A percentile compares a stretch with the other conserved stretches of the same genome.
phyloP scores from a whole-genome alignment of 2,113 vertebrate genomes.

The Andinoacara biseriatus region DNA sequence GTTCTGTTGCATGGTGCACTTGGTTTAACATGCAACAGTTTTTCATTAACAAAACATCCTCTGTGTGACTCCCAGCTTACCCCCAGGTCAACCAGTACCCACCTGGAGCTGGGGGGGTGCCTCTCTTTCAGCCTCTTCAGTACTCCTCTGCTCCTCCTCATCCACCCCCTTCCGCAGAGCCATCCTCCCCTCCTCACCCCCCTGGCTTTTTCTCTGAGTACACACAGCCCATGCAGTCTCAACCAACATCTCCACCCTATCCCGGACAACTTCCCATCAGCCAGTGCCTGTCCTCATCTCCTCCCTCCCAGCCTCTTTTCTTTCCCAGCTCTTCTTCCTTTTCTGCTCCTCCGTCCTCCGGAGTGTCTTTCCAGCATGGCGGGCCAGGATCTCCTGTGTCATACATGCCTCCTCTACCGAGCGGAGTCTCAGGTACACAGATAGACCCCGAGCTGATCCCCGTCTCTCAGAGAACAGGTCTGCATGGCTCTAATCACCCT shows the following conservation, averaged over 20 bases:
- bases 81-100: slow-evolving; percentile 87
- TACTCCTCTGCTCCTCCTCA: slow-evolving; percentile 73
- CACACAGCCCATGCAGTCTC: slow-evolving; percentile 77
- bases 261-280: slow-evolving; percentile 72
- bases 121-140: slow-evolving; percentile 89
- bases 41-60: slow-evolving; percentile 66
- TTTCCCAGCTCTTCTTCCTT: slow-evolving; percentile 58
- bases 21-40: slow-evolving; percentile 13
- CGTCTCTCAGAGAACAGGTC: slow-evolving; percentile 91
- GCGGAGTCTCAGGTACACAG: slow-evolving; percentile 95
- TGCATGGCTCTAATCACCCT: slow-evolving; percentile 78
- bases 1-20: slow-evolving; percentile 41
- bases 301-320: slow-evolving; percentile 74
- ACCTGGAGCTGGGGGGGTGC: slow-evolving; percentile 84
- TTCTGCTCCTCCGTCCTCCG: slow-evolving; percentile 71
- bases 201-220: slow-evolving; percentile 79
- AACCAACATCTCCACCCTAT: slow-evolving; percentile 65
- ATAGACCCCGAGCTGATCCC: slow-evolving; percentile 83
- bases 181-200: slow-evolving; percentile 73
- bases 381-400: slow-evolving; percentile 90
- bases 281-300: slow-evolving; percentile 64
- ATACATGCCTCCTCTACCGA: slow-evolving; percentile 81
- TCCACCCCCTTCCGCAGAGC: slow-evolving; percentile 73
- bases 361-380: slow-evolving; percentile 90
- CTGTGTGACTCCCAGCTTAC: slow-evolving; percentile 84